These are phyloP conservation scores for Drosophila koepferae DNA, from an alignment of 2,888 invertebrate species.

Conservation along the genomic window DNA sequence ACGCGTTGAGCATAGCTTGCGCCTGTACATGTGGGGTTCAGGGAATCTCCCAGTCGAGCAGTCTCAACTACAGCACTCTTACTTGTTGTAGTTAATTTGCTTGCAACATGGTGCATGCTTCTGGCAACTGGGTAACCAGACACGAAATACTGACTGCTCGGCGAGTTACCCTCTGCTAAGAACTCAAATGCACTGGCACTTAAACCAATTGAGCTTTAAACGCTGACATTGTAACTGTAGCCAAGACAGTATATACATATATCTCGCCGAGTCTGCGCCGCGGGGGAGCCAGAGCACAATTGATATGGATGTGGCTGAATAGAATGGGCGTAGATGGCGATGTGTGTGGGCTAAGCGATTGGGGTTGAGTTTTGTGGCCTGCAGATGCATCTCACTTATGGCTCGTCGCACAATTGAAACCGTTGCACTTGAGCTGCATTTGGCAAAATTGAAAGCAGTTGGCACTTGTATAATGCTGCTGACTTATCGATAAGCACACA, in stretches of 20 bases:
- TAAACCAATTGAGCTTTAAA: conserved; percentile 77
- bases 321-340: conserved; percentile 2
- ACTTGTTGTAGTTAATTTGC: conserved; percentile 56
- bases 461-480: conserved; percentile 48
- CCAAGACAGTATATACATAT: conserved; percentile 25
- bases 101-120: conserved; percentile 26
- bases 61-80: too few relatives aligned
- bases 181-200: conserved; percentile 63
- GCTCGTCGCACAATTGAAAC: conserved; percentile 54
- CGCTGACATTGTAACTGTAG: conserved; percentile 53
- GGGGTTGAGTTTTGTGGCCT: conserved; percentile 15
- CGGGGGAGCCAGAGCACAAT: conserved; percentile 54
- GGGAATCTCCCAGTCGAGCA: too few relatives aligned
- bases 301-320: conserved; percentile 51
- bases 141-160: conserved; percentile 13
- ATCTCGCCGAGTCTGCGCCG: conserved; percentile 16
- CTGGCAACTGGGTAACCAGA: conserved; percentile 15
- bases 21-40: too few relatives aligned
- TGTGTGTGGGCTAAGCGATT: conserved; percentile 3
- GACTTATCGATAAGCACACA: conserved; percentile 57
- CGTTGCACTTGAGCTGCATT: conserved; percentile 36
- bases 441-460: conserved; percentile 40
- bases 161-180: conserved; percentile 23
- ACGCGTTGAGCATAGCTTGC: too few relatives aligned
- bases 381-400: conserved; percentile 59